A percentile compares a stretch with the other conserved stretches of the same genome.
Conservation (phyloP, 2,888 invertebrate genomes). For the Tinea trinotella region DNA sequence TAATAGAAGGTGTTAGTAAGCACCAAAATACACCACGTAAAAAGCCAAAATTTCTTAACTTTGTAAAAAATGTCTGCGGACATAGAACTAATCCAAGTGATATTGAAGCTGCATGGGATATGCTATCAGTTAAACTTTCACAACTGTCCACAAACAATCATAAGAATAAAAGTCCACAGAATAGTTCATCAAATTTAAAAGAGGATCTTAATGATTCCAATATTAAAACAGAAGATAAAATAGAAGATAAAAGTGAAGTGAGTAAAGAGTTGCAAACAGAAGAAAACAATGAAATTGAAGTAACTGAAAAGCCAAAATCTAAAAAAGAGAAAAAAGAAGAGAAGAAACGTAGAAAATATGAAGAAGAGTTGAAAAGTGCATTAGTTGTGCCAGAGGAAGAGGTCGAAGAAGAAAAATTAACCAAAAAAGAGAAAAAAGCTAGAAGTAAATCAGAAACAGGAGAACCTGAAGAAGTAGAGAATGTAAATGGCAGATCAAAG, state of each 20-base stretch:
- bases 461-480: constrained; percentile 27
- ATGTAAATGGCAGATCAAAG: constrained; percentile 35
- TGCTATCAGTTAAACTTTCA: constrained; percentile 70
- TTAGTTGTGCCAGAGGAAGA: constrained; percentile 36
- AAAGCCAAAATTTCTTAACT: constrained; percentile 86
- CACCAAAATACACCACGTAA: constrained; percentile 90
- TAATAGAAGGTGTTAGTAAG: constrained; percentile 78
- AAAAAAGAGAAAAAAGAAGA: constrained; percentile 64
- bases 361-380: constrained; percentile 57
- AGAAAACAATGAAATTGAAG: constrained; percentile 29
- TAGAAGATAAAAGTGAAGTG: constrained; percentile 27
- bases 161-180: constrained; percentile 24
- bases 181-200: constrained; percentile 25
- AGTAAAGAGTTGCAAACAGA: constrained; percentile 26
- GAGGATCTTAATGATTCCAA: constrained; percentile 21
- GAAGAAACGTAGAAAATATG: constrained; percentile 60
- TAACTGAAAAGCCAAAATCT: constrained; percentile 34
- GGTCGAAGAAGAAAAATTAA: constrained; percentile 31
- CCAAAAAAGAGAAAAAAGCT: constrained; percentile 56
- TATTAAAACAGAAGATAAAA: constrained; percentile 23
- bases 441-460: constrained; percentile 47
- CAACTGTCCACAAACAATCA: constrained; percentile 49
- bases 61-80: constrained; percentile 76
- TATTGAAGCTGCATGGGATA: constrained; percentile 79
- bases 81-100: constrained; percentile 69